Evolutionary conservation across 37 sponge, comb jelly and placozoan species (phyloP).

Genomic region (Agelas oroides): DNA sequence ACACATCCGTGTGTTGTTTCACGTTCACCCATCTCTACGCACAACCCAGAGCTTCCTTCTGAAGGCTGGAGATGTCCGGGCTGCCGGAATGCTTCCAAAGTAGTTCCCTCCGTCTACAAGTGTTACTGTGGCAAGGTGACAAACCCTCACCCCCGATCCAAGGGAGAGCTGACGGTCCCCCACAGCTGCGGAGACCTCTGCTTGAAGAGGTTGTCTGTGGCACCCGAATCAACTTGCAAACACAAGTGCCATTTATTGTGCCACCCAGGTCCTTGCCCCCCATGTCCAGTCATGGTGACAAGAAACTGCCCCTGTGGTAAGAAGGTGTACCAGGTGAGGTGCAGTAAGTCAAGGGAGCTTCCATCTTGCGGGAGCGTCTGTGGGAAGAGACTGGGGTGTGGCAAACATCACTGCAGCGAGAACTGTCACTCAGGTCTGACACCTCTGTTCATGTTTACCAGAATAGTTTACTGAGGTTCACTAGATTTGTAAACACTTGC

Average conservation of each 20-base stretch:
- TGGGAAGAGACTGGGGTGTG: constrained; percentile 66
- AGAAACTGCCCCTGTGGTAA: constrained; percentile 80
- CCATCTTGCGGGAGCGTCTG: constrained; percentile 68
- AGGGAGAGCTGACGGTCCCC: constrained; percentile 46
- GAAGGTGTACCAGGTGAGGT: constrained; percentile 60
- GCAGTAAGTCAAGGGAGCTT: constrained; percentile 31
- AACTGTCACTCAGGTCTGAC: constrained; percentile 72
- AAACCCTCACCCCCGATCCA: constrained; percentile 31
- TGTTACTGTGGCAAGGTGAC: constrained; percentile 87
- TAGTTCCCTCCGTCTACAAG: constrained; percentile 75
- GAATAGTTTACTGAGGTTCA: too few relatives aligned
- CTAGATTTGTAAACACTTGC: too few relatives aligned
- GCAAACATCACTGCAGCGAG: constrained; percentile 56
- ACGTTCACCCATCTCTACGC: neutral
- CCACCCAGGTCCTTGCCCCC: constrained; percentile 87
- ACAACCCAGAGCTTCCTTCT: neutral
- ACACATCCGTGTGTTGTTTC: neutral
- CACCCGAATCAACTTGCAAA: constrained; percentile 27
- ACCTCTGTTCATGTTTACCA: too few relatives aligned
- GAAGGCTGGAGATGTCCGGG: constrained; percentile 86
- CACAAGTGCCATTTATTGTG: constrained; percentile 66
- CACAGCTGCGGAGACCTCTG: constrained; percentile 85
- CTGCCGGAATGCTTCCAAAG: constrained; percentile 41
- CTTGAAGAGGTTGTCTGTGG: constrained; percentile 40
- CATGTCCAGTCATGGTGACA: constrained; percentile 70